phyloP scores from a whole-genome alignment of 1,140 invertebrate genomes.

The Drosophila virilis region DNA sequence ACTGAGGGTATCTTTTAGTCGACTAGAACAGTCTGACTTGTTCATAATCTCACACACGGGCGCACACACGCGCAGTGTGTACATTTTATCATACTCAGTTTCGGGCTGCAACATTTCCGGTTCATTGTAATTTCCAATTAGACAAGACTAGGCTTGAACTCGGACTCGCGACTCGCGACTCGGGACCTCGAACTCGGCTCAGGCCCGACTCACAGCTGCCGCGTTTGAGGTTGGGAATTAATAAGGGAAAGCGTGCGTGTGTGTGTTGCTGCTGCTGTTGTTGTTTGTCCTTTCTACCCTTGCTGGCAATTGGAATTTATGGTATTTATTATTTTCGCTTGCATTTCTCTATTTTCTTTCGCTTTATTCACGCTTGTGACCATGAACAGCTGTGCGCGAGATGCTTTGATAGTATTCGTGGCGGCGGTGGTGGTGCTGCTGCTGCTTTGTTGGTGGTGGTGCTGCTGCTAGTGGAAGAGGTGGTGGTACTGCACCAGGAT shows the following conservation, averaged over 20 bases:
- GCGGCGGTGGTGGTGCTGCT: background rate
- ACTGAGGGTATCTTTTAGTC: too few relatives aligned
- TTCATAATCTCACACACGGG: constrained; percentile 49
- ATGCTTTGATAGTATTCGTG: background rate
- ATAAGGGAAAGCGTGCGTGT: constrained; percentile 47
- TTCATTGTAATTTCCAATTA: constrained; percentile 74
- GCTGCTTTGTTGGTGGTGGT: background rate
- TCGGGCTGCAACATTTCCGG: constrained; percentile 57
- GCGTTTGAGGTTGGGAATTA: constrained; percentile 31
- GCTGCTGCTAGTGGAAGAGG: background rate
- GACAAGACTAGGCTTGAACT: constrained; percentile 45
- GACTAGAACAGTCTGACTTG: too few relatives aligned
- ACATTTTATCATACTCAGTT: constrained; percentile 54
- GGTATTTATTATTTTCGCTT: constrained; percentile 67
- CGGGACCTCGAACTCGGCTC: background rate
- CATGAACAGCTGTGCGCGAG: constrained; percentile 46
- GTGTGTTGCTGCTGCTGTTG: constrained; percentile 26
- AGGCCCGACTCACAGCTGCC: constrained; percentile 37
- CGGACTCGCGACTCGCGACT: constrained; percentile 8
- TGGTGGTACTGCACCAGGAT: constrained; percentile 26
- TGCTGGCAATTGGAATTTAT: constrained; percentile 74
- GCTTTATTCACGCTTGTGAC: constrained; percentile 53
- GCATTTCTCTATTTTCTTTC: constrained; percentile 41
- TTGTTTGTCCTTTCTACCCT: constrained; percentile 54
- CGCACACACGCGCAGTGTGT: constrained; percentile 22